These are phyloP conservation scores for Camponotus floridanus DNA, from an alignment of 1,140 invertebrate species.

Conservation along the genomic window DNA sequence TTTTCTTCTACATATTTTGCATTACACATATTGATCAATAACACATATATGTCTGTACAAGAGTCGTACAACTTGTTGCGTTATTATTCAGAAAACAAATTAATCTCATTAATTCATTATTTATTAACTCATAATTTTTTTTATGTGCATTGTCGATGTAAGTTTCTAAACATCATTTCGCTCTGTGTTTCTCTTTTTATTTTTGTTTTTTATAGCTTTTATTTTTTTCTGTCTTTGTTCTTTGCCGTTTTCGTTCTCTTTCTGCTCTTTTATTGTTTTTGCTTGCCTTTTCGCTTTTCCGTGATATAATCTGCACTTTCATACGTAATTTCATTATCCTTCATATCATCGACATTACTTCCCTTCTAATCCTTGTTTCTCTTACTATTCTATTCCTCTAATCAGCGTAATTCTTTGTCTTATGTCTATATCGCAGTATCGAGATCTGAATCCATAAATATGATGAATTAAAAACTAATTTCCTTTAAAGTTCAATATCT, in stretches of 20 bases:
- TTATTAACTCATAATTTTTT: constrained; percentile 9
- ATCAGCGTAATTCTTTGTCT: constrained; percentile 4
- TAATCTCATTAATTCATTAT: neutral
- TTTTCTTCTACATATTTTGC: constrained; percentile 27
- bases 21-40: constrained; percentile 13
- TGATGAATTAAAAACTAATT: neutral
- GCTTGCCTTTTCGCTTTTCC: constrained; percentile 33
- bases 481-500: neutral
- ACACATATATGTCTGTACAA: neutral
- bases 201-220: constrained; percentile 16
- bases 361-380: neutral
- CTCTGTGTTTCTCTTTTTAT: constrained; percentile 39
- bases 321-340: constrained; percentile 27
- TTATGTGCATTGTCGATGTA: constrained; percentile 55
- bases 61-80: constrained; percentile 19
- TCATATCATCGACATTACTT: constrained; percentile 8
- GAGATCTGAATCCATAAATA: constrained; percentile 49
- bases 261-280: constrained; percentile 59
- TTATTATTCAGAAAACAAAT: constrained; percentile 10
- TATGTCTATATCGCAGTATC: constrained; percentile 1
- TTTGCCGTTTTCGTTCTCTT: constrained; percentile 30
- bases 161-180: neutral
- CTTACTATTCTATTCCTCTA: constrained; percentile 1
- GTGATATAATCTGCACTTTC: constrained; percentile 20
- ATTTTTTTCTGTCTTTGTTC: neutral